These are phyloP conservation scores for Tretioscincus oriximinensis DNA, from an alignment of 2,113 vertebrate genomes.

Conservation along the genomic window DNA sequence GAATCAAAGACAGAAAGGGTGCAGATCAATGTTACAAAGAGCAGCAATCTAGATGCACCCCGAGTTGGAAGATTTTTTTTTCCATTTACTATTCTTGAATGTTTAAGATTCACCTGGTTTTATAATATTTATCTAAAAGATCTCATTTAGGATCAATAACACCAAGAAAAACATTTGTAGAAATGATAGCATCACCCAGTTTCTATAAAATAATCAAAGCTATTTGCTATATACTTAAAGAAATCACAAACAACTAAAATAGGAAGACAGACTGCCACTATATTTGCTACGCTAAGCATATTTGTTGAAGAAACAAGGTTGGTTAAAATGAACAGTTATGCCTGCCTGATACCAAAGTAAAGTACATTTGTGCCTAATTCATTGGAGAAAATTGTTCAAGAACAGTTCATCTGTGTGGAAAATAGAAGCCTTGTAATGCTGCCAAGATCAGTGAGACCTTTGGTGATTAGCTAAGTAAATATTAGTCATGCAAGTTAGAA, in stretches of 20 bases:
- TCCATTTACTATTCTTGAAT: neutral
- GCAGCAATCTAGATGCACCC: too few relatives aligned
- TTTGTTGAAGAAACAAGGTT: conserved; percentile 13
- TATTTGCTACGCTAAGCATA: neutral
- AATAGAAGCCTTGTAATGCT: conserved; percentile 9
- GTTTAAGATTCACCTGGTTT: neutral
- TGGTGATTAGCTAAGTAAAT: neutral
- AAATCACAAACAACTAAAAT: neutral
- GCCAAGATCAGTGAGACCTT: conserved; percentile 9
- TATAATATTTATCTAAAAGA: neutral
- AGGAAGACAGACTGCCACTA: neutral
- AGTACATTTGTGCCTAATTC: conserved; percentile 14
- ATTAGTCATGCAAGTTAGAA: conserved; percentile 27
- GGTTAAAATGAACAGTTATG: neutral
- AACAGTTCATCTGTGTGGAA: conserved; percentile 11
- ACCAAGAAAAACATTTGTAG: neutral
- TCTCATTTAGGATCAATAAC: neutral
- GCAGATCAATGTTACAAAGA: too few relatives aligned
- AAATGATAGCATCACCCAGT: neutral
- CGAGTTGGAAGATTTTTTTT: neutral
- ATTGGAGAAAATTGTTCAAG: conserved; percentile 3
- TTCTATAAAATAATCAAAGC: conserved; percentile 12
- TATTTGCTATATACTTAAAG: neutral
- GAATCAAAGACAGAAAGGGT: too few relatives aligned
- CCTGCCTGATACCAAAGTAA: conserved; percentile 12